A percentile compares a stretch with the other conserved stretches of the same genome.
These are phyloP conservation scores for Allophyes oxyacanthae DNA, from an alignment of 2,888 invertebrate species.

Conservation along the genomic window DNA sequence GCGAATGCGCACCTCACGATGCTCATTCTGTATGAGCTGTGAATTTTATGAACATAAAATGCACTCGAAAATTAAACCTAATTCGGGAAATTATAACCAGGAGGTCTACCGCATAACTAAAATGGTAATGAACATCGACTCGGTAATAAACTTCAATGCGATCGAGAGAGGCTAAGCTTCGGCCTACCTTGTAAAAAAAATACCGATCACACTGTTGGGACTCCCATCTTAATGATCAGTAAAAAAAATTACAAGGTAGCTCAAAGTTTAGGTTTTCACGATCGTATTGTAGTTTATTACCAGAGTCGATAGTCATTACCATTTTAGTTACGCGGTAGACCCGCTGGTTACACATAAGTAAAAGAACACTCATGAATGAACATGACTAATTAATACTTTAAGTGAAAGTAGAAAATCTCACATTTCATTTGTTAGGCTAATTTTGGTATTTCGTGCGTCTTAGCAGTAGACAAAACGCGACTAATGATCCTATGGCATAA, in stretches of 20 bases:
- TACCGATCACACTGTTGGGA: too few species aligned
- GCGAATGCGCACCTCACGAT: conserved; percentile 70
- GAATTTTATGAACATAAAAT: conserved; percentile 15
- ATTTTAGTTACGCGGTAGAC: too few species aligned
- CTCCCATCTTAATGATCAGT: too few species aligned
- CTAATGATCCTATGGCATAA: conserved; percentile 34
- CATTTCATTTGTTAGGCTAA: conserved; percentile 38
- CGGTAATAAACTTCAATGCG: too few species aligned
- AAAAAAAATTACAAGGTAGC: too few species aligned
- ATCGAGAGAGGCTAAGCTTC: too few species aligned
- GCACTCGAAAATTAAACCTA: conserved; percentile 13
- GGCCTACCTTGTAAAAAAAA: too few species aligned
- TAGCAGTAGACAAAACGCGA: conserved; percentile 27
- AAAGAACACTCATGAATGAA: conserved; percentile 33
- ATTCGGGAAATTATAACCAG: conserved; percentile 11
- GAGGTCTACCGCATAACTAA: too few species aligned
- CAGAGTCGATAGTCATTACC: too few species aligned
- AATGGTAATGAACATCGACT: too few species aligned
- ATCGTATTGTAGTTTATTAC: too few species aligned
- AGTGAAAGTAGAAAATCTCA: conserved; percentile 51
- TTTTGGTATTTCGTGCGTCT: conserved; percentile 37
- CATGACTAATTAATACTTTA: conserved; percentile 39
- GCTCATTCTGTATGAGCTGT: conserved; percentile 28
- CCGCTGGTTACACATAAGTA: conserved; percentile 9
- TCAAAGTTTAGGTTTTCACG: too few species aligned